Evolutionary conservation across 2,797 vertebrate genomes (phyloP).

Genomic region (Anas bernieri): DNA sequence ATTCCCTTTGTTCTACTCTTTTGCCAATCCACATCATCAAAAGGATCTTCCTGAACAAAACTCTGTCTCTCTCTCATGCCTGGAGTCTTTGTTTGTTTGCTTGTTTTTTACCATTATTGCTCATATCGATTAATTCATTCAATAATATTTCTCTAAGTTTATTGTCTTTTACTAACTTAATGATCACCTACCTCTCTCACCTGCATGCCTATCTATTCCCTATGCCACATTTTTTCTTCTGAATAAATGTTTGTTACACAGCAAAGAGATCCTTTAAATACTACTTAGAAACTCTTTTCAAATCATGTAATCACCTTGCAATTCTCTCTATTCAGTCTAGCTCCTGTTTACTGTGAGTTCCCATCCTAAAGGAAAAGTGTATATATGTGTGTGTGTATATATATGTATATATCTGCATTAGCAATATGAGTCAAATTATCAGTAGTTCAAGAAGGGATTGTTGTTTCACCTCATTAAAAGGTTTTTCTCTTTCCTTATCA

Average conservation of each 20-base stretch:
- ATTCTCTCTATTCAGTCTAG: background rate
- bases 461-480: conserved; percentile 65
- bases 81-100: background rate
- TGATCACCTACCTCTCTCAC: background rate
- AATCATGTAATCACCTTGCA: background rate
- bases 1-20: background rate
- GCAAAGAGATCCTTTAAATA: background rate
- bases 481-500: conserved; percentile 72
- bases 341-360: background rate
- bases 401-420: background rate
- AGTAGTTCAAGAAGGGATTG: conserved; percentile 32
- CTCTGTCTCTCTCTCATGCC: background rate
- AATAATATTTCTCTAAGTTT: background rate
- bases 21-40: background rate
- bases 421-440: conserved; percentile 12
- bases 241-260: background rate
- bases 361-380: background rate
- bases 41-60: background rate
- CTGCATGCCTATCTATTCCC: background rate
- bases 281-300: background rate
- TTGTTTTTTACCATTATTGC: background rate
- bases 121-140: background rate
- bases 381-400: background rate
- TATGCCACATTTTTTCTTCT: background rate
- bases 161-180: background rate